Evolutionary conservation across 2,113 vertebrate species (phyloP), one percentile per base, ranked within the genome.

Genomic region (Sebastes schlegelii): DNA sequence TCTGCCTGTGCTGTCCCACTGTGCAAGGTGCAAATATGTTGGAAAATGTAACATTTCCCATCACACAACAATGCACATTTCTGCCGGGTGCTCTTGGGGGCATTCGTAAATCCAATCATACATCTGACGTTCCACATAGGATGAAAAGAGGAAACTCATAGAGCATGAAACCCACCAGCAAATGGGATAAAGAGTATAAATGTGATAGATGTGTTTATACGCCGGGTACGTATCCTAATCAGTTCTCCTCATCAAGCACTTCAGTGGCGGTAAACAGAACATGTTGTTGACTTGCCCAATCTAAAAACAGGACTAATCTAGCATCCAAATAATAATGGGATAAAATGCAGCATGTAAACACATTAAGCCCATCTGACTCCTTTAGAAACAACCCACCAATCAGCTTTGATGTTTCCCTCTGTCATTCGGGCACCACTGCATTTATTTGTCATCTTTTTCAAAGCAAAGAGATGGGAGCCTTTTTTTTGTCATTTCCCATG

Each of bases 31-130:
- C 60, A 63, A 73, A 88, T 34, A 73, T 75, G 14, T 49, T 70
- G 62, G 49, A 69, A 80, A 84, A 85, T 55, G 12, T 7, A 55
- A 26, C 74, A 80, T 88, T 84, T 87, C 58, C 34, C 51, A 77
- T 85, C 87, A 77, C 73, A 74, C 63, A 83, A 85, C 70, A 85
- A 63, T 64, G 64, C 64, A 52, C 45, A 65, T 89, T 75, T 80
- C 54, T 84, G 70, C 67, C 62, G 12, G 4, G 17, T 82, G 74
- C 66, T 90, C 88, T 80, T 62, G 57, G 42, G 82, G 89, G 83
- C 79, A 86, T 77, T 70, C 2, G 21, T 68, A 91, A 92, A 92
- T 90, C 89, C 84, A 88, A 92, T 91, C 82, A 88, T 68, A 80
- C 71, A 75, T 90, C 84, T 85, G 85, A 87, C 40, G 87, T 88